Evolutionary conservation across 2,113 vertebrate genomes (phyloP).

Genomic region (Gopherus flavomarginatus): DNA sequence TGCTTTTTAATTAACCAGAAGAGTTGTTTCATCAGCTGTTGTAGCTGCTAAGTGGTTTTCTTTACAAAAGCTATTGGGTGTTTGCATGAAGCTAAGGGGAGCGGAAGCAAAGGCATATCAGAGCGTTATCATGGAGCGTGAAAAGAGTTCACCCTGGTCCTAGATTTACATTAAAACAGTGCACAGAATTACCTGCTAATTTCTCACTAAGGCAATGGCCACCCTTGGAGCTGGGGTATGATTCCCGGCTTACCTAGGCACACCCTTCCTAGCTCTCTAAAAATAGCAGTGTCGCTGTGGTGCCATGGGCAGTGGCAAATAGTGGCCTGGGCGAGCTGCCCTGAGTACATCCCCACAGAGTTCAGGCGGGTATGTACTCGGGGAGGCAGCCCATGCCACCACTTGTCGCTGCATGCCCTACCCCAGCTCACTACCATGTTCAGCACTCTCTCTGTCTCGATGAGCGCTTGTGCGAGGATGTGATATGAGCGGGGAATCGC

Average conservation of each 20-base stretch:
- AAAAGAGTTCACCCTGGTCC: rapidly evolving
- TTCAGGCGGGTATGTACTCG: neutral
- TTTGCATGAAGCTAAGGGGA: rapidly evolving
- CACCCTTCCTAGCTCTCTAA: too few relatives aligned
- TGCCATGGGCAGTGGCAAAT: too few relatives aligned
- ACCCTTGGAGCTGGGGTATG: neutral
- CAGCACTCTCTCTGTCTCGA: neutral
- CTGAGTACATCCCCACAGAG: neutral
- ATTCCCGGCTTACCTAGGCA: too few relatives aligned
- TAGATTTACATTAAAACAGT: rapidly evolving
- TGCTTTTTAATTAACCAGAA: conserved; percentile 49
- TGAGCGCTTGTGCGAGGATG: neutral
- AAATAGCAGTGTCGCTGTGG: neutral
- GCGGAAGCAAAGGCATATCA: rapidly evolving
- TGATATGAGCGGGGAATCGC: neutral
- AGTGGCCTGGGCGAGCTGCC: too few relatives aligned
- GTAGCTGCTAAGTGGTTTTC: conserved; percentile 39
- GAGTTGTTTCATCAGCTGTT: neutral
- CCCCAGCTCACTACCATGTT: neutral
- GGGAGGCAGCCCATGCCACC: neutral
- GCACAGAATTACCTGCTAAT: rapidly evolving
- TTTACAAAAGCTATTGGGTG: neutral
- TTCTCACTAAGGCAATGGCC: rapidly evolving
- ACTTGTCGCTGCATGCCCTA: neutral
- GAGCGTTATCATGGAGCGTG: rapidly evolving